Percentiles rank a stretch among this genome's conserved stretches.
Conservation (phyloP, 2,797 vertebrate genomes). For the Urophycis tenuis region DNA sequence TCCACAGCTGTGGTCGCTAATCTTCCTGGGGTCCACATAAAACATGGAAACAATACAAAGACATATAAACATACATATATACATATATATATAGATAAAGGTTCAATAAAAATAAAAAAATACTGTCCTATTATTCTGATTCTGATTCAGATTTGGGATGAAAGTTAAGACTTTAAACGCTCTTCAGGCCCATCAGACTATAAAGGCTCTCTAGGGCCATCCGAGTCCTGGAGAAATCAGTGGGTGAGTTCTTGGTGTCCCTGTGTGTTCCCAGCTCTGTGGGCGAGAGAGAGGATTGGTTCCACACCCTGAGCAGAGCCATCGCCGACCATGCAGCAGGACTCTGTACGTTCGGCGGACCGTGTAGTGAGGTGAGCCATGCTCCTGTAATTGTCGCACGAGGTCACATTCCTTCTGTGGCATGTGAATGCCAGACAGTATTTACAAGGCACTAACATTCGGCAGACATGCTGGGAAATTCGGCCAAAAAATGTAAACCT, state of each 20-base stretch:
- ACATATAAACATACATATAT: too few species aligned
- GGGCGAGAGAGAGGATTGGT: slow-evolving; percentile 93
- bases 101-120: neutral
- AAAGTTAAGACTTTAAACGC: neutral
- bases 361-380: slow-evolving; percentile 67
- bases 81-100: too few species aligned
- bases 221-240: neutral
- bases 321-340: slow-evolving; percentile 74
- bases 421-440: neutral
- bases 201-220: neutral
- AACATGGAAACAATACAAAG: too few species aligned
- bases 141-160: neutral
- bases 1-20: too few species aligned
- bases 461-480: too few species aligned
- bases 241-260: neutral
- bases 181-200: neutral
- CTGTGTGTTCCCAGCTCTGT: slow-evolving; percentile 75
- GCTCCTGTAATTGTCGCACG: neutral
- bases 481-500: too few species aligned
- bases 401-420: neutral
- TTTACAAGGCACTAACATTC: neutral
- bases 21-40: too few species aligned
- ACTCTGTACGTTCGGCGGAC: slow-evolving; percentile 71
- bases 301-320: slow-evolving; percentile 82
- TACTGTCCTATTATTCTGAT: neutral